Evolutionary conservation across 1,140 invertebrate genomes (phyloP).

Genomic region (Caerostris extrusa): DNA sequence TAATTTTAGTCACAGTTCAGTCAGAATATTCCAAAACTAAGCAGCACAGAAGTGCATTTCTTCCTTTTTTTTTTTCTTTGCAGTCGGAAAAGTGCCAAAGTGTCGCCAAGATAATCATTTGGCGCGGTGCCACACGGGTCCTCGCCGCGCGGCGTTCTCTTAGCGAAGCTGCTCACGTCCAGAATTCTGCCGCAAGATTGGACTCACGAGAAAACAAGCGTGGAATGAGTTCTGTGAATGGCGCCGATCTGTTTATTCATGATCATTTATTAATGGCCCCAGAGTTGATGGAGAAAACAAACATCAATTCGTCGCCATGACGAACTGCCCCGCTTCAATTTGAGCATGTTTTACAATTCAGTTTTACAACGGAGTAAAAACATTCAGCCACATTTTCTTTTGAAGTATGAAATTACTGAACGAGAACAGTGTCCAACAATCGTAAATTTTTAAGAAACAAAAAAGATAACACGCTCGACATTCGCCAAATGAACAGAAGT

Average conservation of each 20-base stretch:
- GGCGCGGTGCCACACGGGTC: constrained; percentile 7
- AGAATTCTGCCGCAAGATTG: constrained; percentile 20
- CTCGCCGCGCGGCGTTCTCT: neutral
- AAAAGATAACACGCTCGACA: too few species aligned
- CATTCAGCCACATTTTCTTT: too few species aligned
- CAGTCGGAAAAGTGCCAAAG: constrained; percentile 2
- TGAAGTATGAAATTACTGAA: too few species aligned
- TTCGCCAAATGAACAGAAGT: too few species aligned
- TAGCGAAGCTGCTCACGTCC: constrained; percentile 4
- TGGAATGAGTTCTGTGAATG: constrained; percentile 30
- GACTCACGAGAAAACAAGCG: constrained; percentile 34
- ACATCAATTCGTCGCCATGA: neutral
- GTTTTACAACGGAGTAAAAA: too few species aligned
- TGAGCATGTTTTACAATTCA: neutral
- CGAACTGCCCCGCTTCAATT: neutral
- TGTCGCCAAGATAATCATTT: constrained; percentile 31
- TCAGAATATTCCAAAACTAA: neutral
- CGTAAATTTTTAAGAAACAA: too few species aligned
- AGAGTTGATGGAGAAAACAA: neutral
- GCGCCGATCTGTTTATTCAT: constrained; percentile 28
- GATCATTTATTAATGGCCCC: constrained; percentile 1
- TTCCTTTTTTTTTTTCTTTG: neutral
- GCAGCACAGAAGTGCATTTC: neutral
- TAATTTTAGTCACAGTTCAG: neutral
- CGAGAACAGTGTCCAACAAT: too few species aligned